Evolutionary conservation across 2,113 vertebrate genomes (phyloP).

Genomic region (Antechinus flavipes): DNA sequence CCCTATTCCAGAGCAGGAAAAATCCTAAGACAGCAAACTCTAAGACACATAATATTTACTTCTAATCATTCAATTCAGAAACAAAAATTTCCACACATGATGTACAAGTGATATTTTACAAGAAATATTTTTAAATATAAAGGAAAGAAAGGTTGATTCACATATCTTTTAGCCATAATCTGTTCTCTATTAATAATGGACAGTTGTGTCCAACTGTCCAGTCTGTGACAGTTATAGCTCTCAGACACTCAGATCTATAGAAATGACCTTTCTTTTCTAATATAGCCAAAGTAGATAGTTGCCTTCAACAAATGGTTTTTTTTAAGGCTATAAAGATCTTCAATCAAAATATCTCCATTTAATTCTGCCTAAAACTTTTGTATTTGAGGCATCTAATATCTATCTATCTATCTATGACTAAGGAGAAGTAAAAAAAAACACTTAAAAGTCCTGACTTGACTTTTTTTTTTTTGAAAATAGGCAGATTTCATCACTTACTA

Average conservation of each 20-base stretch:
- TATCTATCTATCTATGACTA: too few relatives aligned
- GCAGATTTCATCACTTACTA: neutral
- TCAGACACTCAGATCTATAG: neutral
- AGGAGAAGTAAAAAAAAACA: neutral
- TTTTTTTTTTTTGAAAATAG: neutral
- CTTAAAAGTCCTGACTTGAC: neutral
- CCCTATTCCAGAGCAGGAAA: accelerated
- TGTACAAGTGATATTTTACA: too few relatives aligned
- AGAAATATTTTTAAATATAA: neutral
- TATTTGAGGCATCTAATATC: neutral
- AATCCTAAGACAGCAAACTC: neutral
- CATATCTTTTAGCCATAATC: neutral
- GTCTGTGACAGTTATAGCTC: neutral
- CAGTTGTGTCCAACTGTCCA: neutral
- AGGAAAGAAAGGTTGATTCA: neutral
- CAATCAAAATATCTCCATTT: neutral
- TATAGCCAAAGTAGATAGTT: neutral
- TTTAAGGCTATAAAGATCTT: neutral
- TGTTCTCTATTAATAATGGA: neutral
- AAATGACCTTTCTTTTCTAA: neutral
- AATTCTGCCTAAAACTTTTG: neutral
- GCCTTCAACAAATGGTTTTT: neutral
- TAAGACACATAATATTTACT: neutral
- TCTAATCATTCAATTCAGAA: neutral
- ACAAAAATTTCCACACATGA: neutral